A percentile compares a stretch with the other conserved stretches of the same genome.
phyloP scores from a whole-genome alignment of 1,140 invertebrate species.

The Ceratina calcarata region DNA sequence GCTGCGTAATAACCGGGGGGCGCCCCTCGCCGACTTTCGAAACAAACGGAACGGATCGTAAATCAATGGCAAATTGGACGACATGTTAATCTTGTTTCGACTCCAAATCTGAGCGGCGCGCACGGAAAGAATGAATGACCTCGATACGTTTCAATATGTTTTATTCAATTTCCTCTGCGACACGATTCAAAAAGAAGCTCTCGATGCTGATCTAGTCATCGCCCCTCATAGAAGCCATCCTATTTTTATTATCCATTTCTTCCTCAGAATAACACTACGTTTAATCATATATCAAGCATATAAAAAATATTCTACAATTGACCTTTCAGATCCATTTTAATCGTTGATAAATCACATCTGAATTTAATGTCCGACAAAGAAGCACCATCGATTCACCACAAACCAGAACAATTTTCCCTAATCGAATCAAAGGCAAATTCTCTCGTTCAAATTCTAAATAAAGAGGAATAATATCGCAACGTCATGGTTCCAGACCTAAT shows the following conservation, averaged over 20 bases:
- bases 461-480: neutral
- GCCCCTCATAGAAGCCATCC: neutral
- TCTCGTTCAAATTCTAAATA: neutral
- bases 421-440: neutral
- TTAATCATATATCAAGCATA: no score
- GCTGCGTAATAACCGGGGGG: slow-evolving; percentile 71
- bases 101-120: slow-evolving; percentile 54
- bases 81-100: slow-evolving; percentile 73
- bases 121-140: slow-evolving; percentile 42
- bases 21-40: slow-evolving; percentile 60
- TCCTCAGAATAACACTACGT: neutral
- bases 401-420: neutral
- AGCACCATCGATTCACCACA: neutral
- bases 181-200: neutral
- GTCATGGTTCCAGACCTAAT: neutral
- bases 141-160: slow-evolving; percentile 44
- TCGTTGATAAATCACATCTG: no score
- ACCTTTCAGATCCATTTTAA: no score
- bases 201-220: neutral
- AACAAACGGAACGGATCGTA: slow-evolving; percentile 66
- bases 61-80: slow-evolving; percentile 71
- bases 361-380: no score
- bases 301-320: no score
- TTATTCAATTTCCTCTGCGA: slow-evolving; percentile 53
- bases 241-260: neutral